A percentile compares a stretch with the other conserved stretches of the same genome.
phyloP scores from a whole-genome alignment of 2,113 vertebrate species.

The Chelonoidis abingdonii region DNA sequence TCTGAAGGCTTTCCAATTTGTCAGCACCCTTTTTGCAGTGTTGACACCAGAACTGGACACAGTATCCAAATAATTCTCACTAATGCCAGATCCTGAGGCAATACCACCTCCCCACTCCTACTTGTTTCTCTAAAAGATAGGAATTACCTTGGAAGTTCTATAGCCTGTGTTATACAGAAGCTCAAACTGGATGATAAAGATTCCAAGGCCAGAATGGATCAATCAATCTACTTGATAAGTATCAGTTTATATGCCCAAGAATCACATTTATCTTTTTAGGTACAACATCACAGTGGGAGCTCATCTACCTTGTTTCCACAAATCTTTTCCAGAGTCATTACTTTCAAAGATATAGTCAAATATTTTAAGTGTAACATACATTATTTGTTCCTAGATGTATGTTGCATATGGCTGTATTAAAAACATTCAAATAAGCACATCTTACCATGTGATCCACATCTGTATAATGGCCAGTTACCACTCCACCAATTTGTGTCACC shows the following conservation, averaged over 20 bases:
- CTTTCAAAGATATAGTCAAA: neutral
- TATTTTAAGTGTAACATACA: neutral
- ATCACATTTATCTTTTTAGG: neutral
- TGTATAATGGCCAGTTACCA: neutral
- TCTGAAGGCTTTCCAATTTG: neutral
- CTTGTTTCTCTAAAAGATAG: neutral
- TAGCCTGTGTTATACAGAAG: no score
- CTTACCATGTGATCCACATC: neutral
- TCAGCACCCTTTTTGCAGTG: neutral
- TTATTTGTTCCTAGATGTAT: neutral
- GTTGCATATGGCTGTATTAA: neutral
- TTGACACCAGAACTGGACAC: neutral
- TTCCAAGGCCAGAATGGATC: no score
- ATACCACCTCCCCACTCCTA: neutral
- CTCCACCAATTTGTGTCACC: neutral
- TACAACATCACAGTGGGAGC: neutral
- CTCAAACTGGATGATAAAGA: neutral
- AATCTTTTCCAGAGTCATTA: neutral
- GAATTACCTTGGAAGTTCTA: neutral
- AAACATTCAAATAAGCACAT: neutral
- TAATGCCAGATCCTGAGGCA: neutral
- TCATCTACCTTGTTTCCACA: neutral
- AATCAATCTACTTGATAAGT: neutral
- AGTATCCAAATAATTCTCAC: neutral
- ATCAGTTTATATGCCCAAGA: neutral